Evolutionary conservation across 2,888 invertebrate genomes (phyloP), one percentile per base, ranked within the genome.

Genomic region (Macrophya annulata): DNA sequence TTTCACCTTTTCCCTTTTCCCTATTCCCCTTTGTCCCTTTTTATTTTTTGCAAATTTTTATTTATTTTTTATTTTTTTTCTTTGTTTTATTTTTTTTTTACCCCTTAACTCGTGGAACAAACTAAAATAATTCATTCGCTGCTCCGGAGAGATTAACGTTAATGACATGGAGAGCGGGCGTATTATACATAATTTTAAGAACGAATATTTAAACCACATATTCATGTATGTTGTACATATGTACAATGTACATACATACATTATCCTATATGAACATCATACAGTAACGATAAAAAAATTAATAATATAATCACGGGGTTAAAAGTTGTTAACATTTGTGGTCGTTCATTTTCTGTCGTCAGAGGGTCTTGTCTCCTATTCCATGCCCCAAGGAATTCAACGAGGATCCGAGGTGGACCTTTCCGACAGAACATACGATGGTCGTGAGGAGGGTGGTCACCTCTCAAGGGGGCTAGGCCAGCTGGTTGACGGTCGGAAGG

Each of bases 361-460:
- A 97, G 97, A 97, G 93, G 97, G 97, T 86, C 94, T 98, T 87
- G 94, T 97, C 89, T 96, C 97, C 88, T 98, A 98, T 94, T 95
- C 96, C 89, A 96, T 97, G 95, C 96, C 97, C 45, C 96, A 96
- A 93, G 97, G 97, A 90, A 94, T 96, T 82, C 95, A 95, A 87
- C 95, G 96, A 91, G 95, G 96, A 84, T 95, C 96, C 86, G 97
- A 97, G 91, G 95, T 97, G 89, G 97, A 97, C 93, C 95, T 97
- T 85, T 95, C 96, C 86, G 98, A 98, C 94, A 95, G 95, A 88
- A 97, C 96, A 40, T 98, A 97, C 94, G 98, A 98, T 93, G 97
- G 97, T 72, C 93, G 94, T 85, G 96, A 96, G 89, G 95, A 96
- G 90, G 94, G 94, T 86, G 95, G 95, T 89, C 94, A 95, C 88